Conservation (phyloP, 2,113 vertebrate genomes). For the Spilogale gracilis region DNA sequence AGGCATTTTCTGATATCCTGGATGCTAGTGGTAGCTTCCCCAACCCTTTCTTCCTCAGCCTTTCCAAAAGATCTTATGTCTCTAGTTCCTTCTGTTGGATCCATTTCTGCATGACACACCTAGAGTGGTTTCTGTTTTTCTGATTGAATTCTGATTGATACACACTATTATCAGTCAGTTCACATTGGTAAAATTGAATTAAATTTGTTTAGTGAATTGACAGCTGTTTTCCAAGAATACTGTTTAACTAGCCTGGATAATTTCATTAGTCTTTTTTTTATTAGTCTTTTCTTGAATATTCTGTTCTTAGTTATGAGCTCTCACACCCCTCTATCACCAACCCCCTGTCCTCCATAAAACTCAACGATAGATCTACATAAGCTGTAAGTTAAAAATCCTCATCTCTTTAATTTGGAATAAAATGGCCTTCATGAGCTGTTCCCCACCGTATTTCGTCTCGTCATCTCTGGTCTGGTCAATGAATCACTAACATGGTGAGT, state of each 20-base stretch:
- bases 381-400: neutral
- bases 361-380: neutral
- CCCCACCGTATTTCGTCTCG: neutral
- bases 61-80: neutral
- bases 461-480: neutral
- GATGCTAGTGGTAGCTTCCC: neutral
- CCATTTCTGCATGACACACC: neutral
- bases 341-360: neutral
- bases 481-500: neutral
- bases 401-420: neutral
- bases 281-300: neutral
- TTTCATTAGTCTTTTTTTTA: neutral
- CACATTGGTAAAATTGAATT: constrained; percentile 5
- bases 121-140: neutral
- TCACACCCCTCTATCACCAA: neutral
- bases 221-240: neutral
- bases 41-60: neutral
- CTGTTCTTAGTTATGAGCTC: neutral
- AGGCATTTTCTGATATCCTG: neutral
- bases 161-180: neutral
- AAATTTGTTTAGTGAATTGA: constrained; percentile 35
- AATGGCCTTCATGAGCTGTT: neutral
- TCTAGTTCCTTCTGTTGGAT: neutral
- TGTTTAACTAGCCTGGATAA: neutral
- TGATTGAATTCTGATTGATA: neutral